Base-by-base conservation (phyloP, 92 coral and sea anemone species). In the Meandrina meandrites region DNA sequence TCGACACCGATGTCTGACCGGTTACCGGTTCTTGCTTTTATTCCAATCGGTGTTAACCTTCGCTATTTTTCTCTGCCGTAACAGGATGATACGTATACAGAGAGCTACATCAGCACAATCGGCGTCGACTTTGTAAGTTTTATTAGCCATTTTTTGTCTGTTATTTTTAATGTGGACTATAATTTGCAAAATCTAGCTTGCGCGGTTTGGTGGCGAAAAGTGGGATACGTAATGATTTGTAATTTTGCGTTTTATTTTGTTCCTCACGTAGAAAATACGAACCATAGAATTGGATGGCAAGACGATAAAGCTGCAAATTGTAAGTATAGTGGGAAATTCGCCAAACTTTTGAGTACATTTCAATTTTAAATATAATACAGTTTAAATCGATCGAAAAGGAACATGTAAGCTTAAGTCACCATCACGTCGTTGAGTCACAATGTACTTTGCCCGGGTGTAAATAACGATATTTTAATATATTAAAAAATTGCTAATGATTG, bases 31-130 rank as follows among this genome's bases (percentile, higher is more conserved):
- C 68, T 79, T 62, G 76, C 90, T 50, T 82, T 78, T 76, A 79
- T 87, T 82, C 92, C 84, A 74, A 84, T 87, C 57, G 28, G 69
- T 86, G 47, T 87, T 90, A 82, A 83, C 81, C 79, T 60, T 47
- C 18, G 73, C 78, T 77, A 36, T 69, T 81, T 67, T 73, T 90
- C 76, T 62, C 81, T 47, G 54, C 69, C 76, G 57, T 84, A 76
- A 30, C 81, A 97, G 99, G 99, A 97, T 79, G 99, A 97, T 76
- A 97, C 99, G 68, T 97, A 97, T 81, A 97, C 99, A 79, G 99
- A 97, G 81, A 97, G 99, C 89, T 97, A 97, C 93, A 97, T 97
- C 98, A 97, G 99, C 88, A 97, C 99, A 89, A 97, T 97, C 90
- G 99, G 99, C 48, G 99, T 97, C 77, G 99, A 97, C 88, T 97